Evolutionary conservation across 2,113 vertebrate species (phyloP), one percentile per base, ranked within the genome.

Genomic region (Chaenogobius annularis): DNA sequence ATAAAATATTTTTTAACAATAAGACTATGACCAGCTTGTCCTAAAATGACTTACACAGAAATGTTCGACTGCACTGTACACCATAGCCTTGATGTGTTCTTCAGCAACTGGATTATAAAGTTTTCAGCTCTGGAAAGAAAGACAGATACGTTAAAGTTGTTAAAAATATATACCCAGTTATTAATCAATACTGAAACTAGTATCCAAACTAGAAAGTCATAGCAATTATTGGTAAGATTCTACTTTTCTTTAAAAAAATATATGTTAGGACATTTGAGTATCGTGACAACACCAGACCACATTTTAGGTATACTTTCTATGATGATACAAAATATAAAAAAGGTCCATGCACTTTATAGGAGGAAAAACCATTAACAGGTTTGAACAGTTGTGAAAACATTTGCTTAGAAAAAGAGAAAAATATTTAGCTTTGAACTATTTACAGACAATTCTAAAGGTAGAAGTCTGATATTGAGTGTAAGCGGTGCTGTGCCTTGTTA

Each of bases 301-400:
- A 40, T 7, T 9, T 40, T 40, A 40, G 5, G 37, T 40, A 3
- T 40, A 31, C 4, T n/a, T n/a, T 35, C 6, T 3, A 35, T 35
- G 35, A 6, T 35, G 35, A 35, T 35, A 35, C 35, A 35, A 35
- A 35, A 35, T 35, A 35, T 35, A 35, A 35, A 35, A 35, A n/a
- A n/a, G n/a, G 37, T 40, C 9, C 37, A 19, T 50, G 15, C 48
- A 3, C 48, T 19, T 17, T n/a, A n/a, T n/a, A n/a, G 23, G 37
- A 8, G 7, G 1, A 44, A 56, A 70, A 58, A 10, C 48, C 65
- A 69, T 14, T 64, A 40, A 22, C 20, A 31, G 52, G 22, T n/a
- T n/a, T 19, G 35, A 63, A 23, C 19, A 31, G 15, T 47, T 63
- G 58, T 65, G 55, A 35, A 31, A 87, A 65, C 68, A 52, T 22